Base-by-base conservation (phyloP, 2,113 vertebrate genomes). In the Circaetus cinerascens region DNA sequence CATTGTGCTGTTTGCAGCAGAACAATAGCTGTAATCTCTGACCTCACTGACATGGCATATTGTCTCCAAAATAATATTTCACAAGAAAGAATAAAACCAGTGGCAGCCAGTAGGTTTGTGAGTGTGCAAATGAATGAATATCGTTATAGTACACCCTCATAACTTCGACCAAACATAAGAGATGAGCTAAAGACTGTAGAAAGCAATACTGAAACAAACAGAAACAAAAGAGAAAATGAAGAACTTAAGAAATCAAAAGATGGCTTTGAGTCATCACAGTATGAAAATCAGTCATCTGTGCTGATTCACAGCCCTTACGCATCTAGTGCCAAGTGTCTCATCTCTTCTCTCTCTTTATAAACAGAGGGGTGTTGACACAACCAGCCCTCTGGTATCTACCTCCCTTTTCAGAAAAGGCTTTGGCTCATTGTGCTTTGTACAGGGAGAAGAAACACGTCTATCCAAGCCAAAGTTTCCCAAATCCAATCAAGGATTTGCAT, bases 91-190 rank as follows among this genome's bases (percentile, higher is more conserved):
- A 57, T 20, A 64, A 48, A 78, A n/a, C 6, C 23, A 50, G 26
- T 5, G 32, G 41, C 30, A 66, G 34, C 9, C 32, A 34, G 53
- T 2, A 59, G 27, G 38, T 40, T 41, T 71, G 56, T 64, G 71
- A 80, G 72, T 0, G 7, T 60, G 34, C 29, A 88, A 67, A 66
- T 7, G 23, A 71, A 51, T 9, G 13, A 46, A 50, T 10, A 32
- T 4, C 79, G 11, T 48, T 30, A 13, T 1, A 36, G 23, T 20
- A 43, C 1, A 2, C 22, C 22, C 5, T 30, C 17, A 10, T 5
- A 60, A 25, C 25, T 30, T 26, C 5, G 10, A 85, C 15, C 18
- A 62, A 74, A 38, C 1, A 1, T 7, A 26, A 88, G 36, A 57
- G 38, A 13, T 9, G 23, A 89, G 50, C 23, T 63, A 6, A 34